These are phyloP conservation scores for Syngnathoides biaculeatus DNA, from an alignment of 2,113 vertebrate species.

Conservation along the genomic window DNA sequence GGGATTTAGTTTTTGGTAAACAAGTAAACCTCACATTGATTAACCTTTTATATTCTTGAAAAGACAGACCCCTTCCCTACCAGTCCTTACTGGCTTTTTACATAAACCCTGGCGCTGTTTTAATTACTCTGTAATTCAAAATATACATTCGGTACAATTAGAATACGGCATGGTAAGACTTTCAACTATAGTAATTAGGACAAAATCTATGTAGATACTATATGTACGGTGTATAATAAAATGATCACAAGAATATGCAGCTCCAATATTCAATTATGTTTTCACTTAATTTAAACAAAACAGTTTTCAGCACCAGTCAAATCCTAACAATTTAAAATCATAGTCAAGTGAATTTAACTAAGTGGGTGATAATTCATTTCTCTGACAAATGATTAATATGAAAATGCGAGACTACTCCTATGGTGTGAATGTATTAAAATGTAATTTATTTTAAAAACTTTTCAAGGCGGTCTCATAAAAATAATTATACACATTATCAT, in stretches of 20 bases:
- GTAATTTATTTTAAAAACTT: no score
- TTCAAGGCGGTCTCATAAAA: no score
- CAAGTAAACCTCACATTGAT: constrained; percentile 29
- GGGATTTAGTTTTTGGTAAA: constrained; percentile 49
- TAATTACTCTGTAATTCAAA: background rate
- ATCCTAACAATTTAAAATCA: background rate
- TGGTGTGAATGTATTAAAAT: no score
- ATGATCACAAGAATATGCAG: no score
- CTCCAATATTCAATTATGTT: no score
- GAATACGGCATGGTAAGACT: no score
- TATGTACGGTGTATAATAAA: no score
- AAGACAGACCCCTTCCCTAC: background rate
- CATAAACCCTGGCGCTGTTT: background rate
- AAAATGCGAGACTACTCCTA: no score
- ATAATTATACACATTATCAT: no score
- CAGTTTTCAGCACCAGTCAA: background rate
- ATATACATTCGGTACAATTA: background rate
- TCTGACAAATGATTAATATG: background rate
- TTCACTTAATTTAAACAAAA: background rate
- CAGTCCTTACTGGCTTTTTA: background rate
- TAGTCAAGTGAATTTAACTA: background rate
- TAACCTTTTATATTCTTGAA: constrained; percentile 30
- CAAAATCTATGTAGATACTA: no score
- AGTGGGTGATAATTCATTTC: background rate
- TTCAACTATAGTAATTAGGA: no score